Base-by-base conservation (phyloP, 2,797 vertebrate genomes). In the Discoglossus pictus region DNA sequence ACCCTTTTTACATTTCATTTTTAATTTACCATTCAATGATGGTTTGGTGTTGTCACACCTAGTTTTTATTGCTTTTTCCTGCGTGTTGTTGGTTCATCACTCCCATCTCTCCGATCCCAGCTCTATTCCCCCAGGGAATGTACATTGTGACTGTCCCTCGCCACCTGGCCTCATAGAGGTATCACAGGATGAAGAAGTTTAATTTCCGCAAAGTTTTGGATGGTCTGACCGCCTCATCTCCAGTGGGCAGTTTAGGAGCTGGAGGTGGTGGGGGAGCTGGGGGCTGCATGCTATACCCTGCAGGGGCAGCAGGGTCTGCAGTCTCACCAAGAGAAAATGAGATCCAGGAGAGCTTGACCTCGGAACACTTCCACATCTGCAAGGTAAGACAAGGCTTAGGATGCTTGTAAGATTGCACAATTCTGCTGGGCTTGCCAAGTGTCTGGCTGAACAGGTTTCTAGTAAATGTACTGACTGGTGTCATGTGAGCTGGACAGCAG, bases 191-290 rank as follows among this genome's bases (percentile, higher is more conserved):
- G 97, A 99, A 96, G 94, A 98, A 98, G 92, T 96, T 99, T 75
- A 90, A 89, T 88, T 88, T 91, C 77, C 91, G 95, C 74, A 99
- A 95, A 94, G 97, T 99, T 86, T 77, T 99, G 88, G 96, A 99
- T 78, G 96, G 96, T 35, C 84, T 99, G 80, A 95, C 96, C 73
- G 94, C 95, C 77, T 96, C 95, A 48, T 93, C 94, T 34, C 93
- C 96, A 0, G 91, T 84, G 61, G 92, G 91, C 76, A 90, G 88
- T 51, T 74, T 91, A 24, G 80, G 92, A 31, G 86, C 92, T 12
- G 64, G 76, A 51, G 34, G 81, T 51, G 81, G 83, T 65, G 76
- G 83, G n/a, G 69, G 79, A 12, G 76, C 80, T 36, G 84, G 81
- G 18, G 66, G 42, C 15, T 65, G 42, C 12, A 15, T 55, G 0